Evolutionary conservation across 2,113 vertebrate genomes (phyloP).

Genomic region (Acanthochromis polyacanthus): DNA sequence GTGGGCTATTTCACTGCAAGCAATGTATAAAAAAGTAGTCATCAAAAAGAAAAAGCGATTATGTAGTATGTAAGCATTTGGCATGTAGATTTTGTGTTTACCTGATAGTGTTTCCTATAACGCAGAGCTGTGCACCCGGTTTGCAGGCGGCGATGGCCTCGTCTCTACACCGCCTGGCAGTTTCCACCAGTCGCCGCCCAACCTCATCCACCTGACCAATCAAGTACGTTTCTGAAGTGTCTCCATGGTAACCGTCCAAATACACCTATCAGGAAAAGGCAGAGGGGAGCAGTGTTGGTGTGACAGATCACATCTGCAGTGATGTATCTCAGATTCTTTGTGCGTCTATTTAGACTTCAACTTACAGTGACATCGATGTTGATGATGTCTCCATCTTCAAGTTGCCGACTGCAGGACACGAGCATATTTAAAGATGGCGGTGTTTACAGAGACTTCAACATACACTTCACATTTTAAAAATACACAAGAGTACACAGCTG

Average conservation of each 20-base stretch:
- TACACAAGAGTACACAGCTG: background rate
- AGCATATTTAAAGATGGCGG: background rate
- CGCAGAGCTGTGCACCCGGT: conserved; percentile 88
- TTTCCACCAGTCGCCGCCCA: conserved; percentile 90
- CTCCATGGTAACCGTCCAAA: conserved; percentile 96
- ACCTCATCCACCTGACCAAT: conserved; percentile 92
- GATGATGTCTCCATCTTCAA: conserved; percentile 97
- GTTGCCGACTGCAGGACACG: conserved; percentile 89
- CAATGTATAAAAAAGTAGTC: background rate
- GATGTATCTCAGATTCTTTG: background rate
- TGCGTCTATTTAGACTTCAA: background rate
- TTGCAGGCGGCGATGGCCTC: conserved; percentile 93
- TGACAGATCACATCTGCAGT: background rate
- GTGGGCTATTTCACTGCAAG: conserved; percentile 86
- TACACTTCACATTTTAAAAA: background rate
- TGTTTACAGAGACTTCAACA: background rate
- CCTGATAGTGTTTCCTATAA: conserved; percentile 99
- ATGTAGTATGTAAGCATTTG: background rate
- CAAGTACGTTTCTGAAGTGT: conserved; percentile 97
- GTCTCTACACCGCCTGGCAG: conserved; percentile 93
- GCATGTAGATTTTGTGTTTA: conserved; percentile 47
- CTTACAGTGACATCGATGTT: conserved; percentile 99
- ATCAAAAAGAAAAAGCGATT: background rate
- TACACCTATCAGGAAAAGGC: conserved; percentile 86
- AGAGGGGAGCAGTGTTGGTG: background rate